These are phyloP conservation scores for Tinea pellionella DNA, from an alignment of 2,888 invertebrate genomes.

Conservation along the genomic window DNA sequence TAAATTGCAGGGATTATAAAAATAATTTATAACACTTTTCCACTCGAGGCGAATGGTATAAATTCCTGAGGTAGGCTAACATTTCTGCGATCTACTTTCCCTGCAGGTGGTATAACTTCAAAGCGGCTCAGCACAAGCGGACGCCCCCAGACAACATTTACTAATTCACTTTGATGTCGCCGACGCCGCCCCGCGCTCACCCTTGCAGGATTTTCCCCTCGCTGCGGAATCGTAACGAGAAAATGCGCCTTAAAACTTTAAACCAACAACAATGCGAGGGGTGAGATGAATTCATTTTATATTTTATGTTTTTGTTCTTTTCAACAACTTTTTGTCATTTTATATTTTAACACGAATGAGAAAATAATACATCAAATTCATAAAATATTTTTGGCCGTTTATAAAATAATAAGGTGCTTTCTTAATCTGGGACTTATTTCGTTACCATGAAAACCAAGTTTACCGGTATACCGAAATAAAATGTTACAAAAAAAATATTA, in stretches of 20 bases:
- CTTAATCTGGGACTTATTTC: too few species aligned
- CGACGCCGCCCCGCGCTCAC: constrained; percentile 27
- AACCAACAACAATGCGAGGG: constrained; percentile 24
- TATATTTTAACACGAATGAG: too few species aligned
- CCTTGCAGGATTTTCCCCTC: constrained; percentile 22
- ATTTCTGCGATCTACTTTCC: constrained; percentile 34
- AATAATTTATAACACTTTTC: constrained; percentile 5
- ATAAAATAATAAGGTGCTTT: too few species aligned
- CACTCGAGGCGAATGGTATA: not conserved
- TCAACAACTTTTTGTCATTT: not conserved
- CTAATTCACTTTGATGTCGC: constrained; percentile 68
- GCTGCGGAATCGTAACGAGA: constrained; percentile 40
- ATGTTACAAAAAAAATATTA: too few species aligned
- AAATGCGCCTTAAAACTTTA: constrained; percentile 61
- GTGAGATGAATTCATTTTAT: not conserved
- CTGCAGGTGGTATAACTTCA: constrained; percentile 58
- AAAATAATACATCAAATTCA: too few species aligned
- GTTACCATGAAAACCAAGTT: too few species aligned
- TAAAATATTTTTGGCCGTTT: too few species aligned
- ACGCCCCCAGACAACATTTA: constrained; percentile 67
- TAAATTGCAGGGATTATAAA: constrained; percentile 1
- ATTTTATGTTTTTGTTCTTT: not conserved
- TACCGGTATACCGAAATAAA: too few species aligned
- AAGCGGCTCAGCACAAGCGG: constrained; percentile 59
- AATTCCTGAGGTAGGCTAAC: constrained; percentile 19